Base-by-base conservation (phyloP, 1,140 invertebrate genomes). In the Ips typographus region DNA sequence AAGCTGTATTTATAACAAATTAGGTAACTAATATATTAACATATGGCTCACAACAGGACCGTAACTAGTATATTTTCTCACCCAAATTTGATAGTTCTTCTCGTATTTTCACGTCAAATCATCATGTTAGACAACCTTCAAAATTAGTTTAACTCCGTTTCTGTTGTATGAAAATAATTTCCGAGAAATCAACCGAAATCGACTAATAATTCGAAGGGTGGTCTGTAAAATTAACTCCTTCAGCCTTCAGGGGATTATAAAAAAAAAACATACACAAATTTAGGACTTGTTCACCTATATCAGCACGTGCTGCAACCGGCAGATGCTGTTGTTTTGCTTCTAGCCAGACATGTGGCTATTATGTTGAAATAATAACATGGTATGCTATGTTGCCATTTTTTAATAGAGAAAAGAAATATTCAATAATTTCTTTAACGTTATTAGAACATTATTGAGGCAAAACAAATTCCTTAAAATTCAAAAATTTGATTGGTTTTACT, bases 231-330 rank as follows among this genome's bases (percentile, higher is more conserved):
- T 65, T 65, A 72, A 72, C 65, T 65, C 37, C 49, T 55, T 60
- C 22, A 22, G 22, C 55, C 71, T 55, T 47, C 58, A 64, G 71
- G 67, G 60, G 60, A 57, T 51, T 47, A 44, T 57, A 38, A 42
- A 53, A 57, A 56, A 65, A 56, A 44, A 22, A 22, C 22, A 22
- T 37, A 22, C 40, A 65, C 64, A 57, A 65, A 65, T 38, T 56
- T 63, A 62, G 43, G 22, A 22, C 22, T 62, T 49, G 72, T 61
- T 68, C 66, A 71, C 70, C 70, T 71, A 73, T 71, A 71, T 72
- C 64, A 72, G 72, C 71, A 70, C 71, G 71, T 67, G 65, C 65
- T 58, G 57, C 55, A 22, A 22, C 8, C 39, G 58, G 58, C 66
- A 68, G 65, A 68, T 68, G 66, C 59, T 53, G 58, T 40, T 61